Conservation (phyloP, 1,140 invertebrate species). For the Papilio machaon region DNA sequence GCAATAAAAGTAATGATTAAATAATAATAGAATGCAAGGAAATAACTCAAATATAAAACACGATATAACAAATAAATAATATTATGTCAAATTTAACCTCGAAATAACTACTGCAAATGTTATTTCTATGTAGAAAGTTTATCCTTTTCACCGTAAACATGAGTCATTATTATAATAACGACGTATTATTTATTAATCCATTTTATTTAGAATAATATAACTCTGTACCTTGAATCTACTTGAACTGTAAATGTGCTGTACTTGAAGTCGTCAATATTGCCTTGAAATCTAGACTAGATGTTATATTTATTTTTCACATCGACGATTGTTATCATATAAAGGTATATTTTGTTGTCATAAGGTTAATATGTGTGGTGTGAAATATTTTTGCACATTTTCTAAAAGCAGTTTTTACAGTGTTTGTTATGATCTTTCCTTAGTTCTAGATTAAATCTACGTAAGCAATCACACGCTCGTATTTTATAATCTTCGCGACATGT, state of each 20-base stretch:
- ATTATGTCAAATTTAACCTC: not conserved
- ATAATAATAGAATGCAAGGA: constrained; percentile 5
- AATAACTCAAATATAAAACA: not conserved
- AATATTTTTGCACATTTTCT: not conserved
- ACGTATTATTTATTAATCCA: not conserved
- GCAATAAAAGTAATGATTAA: not conserved
- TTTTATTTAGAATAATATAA: not conserved
- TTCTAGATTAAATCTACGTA: not conserved
- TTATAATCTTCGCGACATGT: constrained; percentile 5
- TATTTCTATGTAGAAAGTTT: not conserved
- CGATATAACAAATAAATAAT: not conserved
- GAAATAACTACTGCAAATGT: not conserved
- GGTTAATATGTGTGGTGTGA: not conserved
- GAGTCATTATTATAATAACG: too few relatives aligned
- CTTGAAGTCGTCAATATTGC: too few relatives aligned
- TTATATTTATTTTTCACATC: not conserved
- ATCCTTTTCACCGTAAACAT: not conserved
- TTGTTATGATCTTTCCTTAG: not conserved
- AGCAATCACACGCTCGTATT: not conserved
- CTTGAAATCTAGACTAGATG: too few relatives aligned
- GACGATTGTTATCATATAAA: too few relatives aligned
- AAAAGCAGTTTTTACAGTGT: not conserved
- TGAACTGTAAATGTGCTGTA: too few relatives aligned
- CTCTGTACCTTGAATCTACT: not conserved
- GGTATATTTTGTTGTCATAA: too few relatives aligned